Percentiles rank a stretch among this genome's conserved stretches.
phyloP scores from a whole-genome alignment of 2,113 vertebrate genomes.

The Enhydra lutris region DNA sequence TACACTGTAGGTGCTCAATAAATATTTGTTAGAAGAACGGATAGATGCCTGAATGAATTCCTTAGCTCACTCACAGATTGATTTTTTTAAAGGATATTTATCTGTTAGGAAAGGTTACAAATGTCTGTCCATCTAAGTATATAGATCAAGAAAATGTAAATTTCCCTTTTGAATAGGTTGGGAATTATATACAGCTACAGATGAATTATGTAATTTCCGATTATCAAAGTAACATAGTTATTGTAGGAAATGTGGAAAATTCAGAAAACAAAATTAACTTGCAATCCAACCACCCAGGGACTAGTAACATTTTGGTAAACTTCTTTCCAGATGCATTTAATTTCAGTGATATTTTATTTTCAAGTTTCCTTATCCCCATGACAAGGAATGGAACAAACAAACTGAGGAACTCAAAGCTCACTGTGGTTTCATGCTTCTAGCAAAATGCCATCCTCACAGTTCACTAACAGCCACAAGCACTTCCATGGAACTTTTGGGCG shows the following conservation, averaged over 20 bases:
- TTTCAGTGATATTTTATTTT: constrained; percentile 65
- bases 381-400: constrained; percentile 61
- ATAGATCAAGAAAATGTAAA: neutral
- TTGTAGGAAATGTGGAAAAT: constrained; percentile 35
- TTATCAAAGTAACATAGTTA: constrained; percentile 41
- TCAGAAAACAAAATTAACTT: constrained; percentile 50
- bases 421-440: constrained; percentile 63
- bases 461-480: constrained; percentile 59
- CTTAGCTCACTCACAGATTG: neutral
- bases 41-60: neutral
- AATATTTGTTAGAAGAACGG: neutral
- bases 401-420: constrained; percentile 48
- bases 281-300: neutral
- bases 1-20: neutral
- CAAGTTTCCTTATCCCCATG: constrained; percentile 63
- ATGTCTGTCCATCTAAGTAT: neutral
- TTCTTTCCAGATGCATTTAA: constrained; percentile 65
- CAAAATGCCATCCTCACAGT: constrained; percentile 52
- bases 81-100: neutral
- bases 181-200: neutral
- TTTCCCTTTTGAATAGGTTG: neutral
- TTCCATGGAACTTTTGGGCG: constrained; percentile 62
- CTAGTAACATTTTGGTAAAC: constrained; percentile 32
- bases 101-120: neutral
- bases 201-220: constrained; percentile 16